Conservation (phyloP, 2,113 vertebrate species). For the Regulus satrapa region DNA sequence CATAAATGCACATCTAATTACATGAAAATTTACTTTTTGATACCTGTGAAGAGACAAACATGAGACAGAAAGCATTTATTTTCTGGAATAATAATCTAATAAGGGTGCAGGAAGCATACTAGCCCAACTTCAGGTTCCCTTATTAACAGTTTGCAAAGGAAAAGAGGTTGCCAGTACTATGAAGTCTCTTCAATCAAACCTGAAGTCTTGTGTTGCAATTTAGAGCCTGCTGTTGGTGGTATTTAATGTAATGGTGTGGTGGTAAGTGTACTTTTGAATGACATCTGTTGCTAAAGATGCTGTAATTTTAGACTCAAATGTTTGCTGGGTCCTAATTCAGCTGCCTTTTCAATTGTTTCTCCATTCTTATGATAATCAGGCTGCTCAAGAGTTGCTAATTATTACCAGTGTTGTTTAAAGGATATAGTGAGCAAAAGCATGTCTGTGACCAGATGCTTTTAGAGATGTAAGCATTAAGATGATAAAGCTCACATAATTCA, state of each 20-base stretch:
- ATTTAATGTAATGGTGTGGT: not conserved
- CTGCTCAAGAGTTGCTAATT: constrained; percentile 18
- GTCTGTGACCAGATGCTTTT: constrained; percentile 18
- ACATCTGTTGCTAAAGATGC: constrained; percentile 35
- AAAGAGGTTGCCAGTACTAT: not conserved
- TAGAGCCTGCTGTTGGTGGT: not conserved
- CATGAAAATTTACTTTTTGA: not conserved
- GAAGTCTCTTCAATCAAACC: not conserved
- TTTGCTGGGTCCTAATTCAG: constrained; percentile 27
- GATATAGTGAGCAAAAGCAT: not conserved
- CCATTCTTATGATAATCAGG: not conserved
- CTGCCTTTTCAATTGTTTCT: constrained; percentile 22
- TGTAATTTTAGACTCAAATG: not conserved
- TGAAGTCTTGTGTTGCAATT: not conserved
- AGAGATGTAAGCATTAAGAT: not conserved
- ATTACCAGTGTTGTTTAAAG: constrained; percentile 20
- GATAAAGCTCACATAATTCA: constrained; percentile 1
- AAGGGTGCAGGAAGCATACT: not conserved
- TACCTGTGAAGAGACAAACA: not conserved
- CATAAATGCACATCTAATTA: not conserved
- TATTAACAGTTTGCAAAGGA: not conserved
- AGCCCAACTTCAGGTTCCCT: not conserved
- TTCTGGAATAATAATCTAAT: not conserved
- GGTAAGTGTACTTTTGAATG: constrained; percentile 11
- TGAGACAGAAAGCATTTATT: not conserved